These are phyloP conservation scores for Manacus vitellinus DNA, from an alignment of 2,113 vertebrate species.

Conservation along the genomic window DNA sequence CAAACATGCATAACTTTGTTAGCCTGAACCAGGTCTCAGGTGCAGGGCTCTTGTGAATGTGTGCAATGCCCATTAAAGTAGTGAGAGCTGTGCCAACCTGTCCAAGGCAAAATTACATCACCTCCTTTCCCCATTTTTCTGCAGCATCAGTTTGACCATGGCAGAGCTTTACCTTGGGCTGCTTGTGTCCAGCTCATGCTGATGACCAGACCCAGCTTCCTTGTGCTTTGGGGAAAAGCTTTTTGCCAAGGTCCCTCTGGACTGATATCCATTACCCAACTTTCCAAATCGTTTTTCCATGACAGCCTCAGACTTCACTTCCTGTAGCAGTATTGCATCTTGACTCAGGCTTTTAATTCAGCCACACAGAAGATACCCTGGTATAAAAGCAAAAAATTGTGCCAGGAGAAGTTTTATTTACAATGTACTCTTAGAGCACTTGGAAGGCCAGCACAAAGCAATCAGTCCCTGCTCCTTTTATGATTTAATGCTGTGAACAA, in stretches of 20 bases:
- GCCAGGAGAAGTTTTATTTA: not conserved
- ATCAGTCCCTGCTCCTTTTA: not conserved
- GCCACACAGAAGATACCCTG: not conserved
- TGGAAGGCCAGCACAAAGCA: not conserved
- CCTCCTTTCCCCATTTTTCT: not conserved
- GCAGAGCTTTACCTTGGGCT: not conserved
- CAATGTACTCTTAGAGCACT: not conserved
- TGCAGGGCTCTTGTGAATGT: not conserved
- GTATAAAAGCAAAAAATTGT: not conserved
- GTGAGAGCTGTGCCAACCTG: rapidly evolving
- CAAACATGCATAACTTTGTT: rapidly evolving
- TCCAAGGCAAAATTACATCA: not conserved
- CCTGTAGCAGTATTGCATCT: not conserved
- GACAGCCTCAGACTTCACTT: not conserved
- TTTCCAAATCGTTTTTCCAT: not conserved
- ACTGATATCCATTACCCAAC: not conserved
- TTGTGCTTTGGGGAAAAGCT: not conserved
- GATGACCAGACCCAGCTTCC: not conserved
- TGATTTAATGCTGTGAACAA: not conserved
- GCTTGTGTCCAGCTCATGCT: not conserved
- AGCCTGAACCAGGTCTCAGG: not conserved
- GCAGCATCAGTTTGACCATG: not conserved
- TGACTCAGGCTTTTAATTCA: not conserved
- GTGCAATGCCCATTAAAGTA: not conserved
- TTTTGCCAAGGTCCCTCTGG: not conserved